Evolutionary conservation across 2,888 invertebrate genomes (phyloP), one percentile per base, ranked within the genome.

Genomic region (Spilarctia lutea): DNA sequence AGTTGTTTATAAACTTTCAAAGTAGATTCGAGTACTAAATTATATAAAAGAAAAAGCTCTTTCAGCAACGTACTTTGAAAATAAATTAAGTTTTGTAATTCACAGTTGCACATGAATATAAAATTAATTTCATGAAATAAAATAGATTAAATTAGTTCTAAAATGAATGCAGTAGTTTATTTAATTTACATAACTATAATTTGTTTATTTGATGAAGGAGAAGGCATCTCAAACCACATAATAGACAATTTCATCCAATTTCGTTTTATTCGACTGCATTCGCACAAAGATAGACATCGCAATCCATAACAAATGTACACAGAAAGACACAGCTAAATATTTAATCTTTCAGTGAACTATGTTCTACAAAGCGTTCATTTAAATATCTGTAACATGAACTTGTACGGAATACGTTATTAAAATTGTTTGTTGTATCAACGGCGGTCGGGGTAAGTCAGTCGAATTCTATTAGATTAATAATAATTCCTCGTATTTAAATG

Each of bases 341-440:
- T 68, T 68, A 69, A 75, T 68, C 65, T 71, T 71, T 66, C 66
- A 65, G 69, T 67, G 74, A 74, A 45, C 56, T 33, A 20, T 52
- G 67, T 66, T 56, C 69, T 42, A 70, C 72, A 68, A 72, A 72
- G 72, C 65, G 11, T 68, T 71, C 72, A 74, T 77, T 74, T 74
- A 66, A 73, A 75, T 77, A 73, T 75, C 68, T 30, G 60, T 30
- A 60, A n/a, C 71, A 68, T 33, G n/a, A 69, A 72, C 68, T 42
- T 48, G 68, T 75, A 60, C 65, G 33, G 45, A 65, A 74, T 52
- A 72, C 56, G 60, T 77, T 79, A 79, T 79, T 79, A 77, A 77
- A 77, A 75, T 75, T 74, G 75, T 75, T 75, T 72, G 52, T 35
- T 68, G 72, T 67, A 68, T 71, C 65, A 74, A n/a, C 18, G 7